Evolutionary conservation across 2,888 invertebrate species (phyloP), one percentile per base, ranked within the genome.

Genomic region (Harpalus rubripes): DNA sequence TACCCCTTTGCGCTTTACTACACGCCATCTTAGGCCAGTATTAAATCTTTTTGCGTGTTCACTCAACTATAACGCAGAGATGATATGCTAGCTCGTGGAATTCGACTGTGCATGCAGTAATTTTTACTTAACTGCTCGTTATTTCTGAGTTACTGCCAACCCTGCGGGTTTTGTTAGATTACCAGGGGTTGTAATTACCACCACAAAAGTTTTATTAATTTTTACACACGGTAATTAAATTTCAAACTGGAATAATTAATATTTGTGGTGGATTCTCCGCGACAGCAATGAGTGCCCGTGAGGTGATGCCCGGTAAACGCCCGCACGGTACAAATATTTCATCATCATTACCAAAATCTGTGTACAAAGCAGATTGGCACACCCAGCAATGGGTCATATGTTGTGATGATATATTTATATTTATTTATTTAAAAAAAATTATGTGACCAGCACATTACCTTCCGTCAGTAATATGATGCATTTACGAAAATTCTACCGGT

Each of bases 1-100:
- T 15, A 58, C 58, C 78, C 78, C 78, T 78, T 22, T 76, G 18
- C 26, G 22, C 39, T 52, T 44, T 56, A 56, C 56, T 22, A 56
- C 56, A 22, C 39, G 44, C 52, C 41, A n/a, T 58, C 78, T 58
- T 78, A 26, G n/a, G 58, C 58, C 22, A 26, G 26, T 78, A 78
- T 78, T 58, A 58, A 78, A 58, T 78, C 78, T 58, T 78, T 78
- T 78, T 78, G 78, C 58, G 26, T 78, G 78, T 7, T 56, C 78
- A 58, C 58, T 78, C 32, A 26, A 58, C 58, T 58, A 58, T 76
- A 76, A 76, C 72, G 18, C 15, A 8, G 41, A 72, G 39, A 72
- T 72, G 74, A 74, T 56, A 22, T 22, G 52, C 56, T 74, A 72
- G 41, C 56, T 74, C 15, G 41, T 41, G 72, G 72, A 26, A 65